A percentile compares a stretch with the other conserved stretches of the same genome.
These are phyloP conservation scores for Tiphia femorata DNA, from an alignment of 2,888 invertebrate species.

Conservation along the genomic window DNA sequence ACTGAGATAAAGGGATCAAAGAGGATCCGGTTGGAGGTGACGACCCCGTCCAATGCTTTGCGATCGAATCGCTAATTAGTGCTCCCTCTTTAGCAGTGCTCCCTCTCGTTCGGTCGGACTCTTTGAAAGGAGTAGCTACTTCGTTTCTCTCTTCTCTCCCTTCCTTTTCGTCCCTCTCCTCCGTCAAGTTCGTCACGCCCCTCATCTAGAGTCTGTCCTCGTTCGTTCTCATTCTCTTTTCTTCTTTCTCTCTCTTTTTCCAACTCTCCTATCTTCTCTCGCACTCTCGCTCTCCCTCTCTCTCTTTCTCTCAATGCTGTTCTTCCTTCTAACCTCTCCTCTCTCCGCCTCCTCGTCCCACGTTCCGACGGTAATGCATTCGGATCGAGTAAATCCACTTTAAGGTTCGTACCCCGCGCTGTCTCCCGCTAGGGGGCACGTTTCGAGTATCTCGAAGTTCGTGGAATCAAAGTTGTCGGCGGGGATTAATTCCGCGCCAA, in stretches of 20 bases:
- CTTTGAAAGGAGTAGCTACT: slow-evolving; percentile 40
- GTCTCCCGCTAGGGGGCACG: slow-evolving; percentile 16
- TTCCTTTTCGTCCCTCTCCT: neutral
- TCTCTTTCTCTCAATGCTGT: neutral
- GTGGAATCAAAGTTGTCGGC: slow-evolving; percentile 30
- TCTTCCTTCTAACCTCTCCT: too few relatives aligned
- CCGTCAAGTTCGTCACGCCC: too few relatives aligned
- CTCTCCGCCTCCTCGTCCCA: too few relatives aligned
- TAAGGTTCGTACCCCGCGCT: slow-evolving; percentile 21
- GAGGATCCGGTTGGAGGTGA: slow-evolving; percentile 37
- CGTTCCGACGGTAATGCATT: slow-evolving; percentile 39
- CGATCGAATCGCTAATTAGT: slow-evolving; percentile 51
- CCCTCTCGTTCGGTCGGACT: slow-evolving; percentile 36
- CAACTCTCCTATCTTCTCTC: neutral
- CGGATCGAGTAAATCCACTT: slow-evolving; percentile 48
- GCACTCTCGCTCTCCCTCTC: neutral
- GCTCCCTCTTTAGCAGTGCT: too few relatives aligned
- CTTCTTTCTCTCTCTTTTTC: slow-evolving; percentile 24
- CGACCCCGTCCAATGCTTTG: slow-evolving; percentile 42
- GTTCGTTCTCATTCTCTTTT: slow-evolving; percentile 39
- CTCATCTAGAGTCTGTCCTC: too few relatives aligned
- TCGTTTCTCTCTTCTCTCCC: slow-evolving; percentile 12
- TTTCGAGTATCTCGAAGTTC: too few relatives aligned
- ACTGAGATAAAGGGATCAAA: slow-evolving; percentile 44
- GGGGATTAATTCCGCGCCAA: slow-evolving; percentile 42